phyloP scores from a whole-genome alignment of 2,797 vertebrate genomes.

The Chrosomus eos region DNA sequence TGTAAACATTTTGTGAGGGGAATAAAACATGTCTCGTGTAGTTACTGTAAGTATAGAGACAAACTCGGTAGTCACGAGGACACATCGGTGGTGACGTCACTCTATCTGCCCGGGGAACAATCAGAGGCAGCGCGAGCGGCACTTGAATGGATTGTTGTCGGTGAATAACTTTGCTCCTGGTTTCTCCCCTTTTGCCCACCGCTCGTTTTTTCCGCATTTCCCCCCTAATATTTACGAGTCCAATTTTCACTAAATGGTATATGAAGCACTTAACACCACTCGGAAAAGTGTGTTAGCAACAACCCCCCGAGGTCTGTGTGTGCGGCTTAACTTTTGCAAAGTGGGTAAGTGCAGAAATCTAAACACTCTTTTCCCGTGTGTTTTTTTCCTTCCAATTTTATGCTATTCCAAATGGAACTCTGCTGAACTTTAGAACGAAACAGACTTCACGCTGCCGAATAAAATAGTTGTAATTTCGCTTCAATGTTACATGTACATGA shows the following conservation, averaged over 20 bases:
- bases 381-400: background rate
- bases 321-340: constrained; percentile 54
- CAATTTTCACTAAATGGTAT: background rate
- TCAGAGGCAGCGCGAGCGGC: constrained; percentile 48
- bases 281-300: constrained; percentile 48
- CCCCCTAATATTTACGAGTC: background rate
- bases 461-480: background rate
- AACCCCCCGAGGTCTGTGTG: constrained; percentile 48
- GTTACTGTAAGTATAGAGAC: background rate
- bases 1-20: background rate
- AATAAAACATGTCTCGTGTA: background rate
- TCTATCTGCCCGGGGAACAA: constrained; percentile 48
- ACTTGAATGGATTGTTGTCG: constrained; percentile 58
- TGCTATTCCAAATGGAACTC: background rate
- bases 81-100: constrained; percentile 52
- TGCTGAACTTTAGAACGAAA: too few relatives aligned
- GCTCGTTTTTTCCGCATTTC: background rate
- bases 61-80: constrained; percentile 48
- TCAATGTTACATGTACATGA: background rate
- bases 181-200: constrained; percentile 1
- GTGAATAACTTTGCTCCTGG: constrained; percentile 42
- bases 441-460: constrained; percentile 6
- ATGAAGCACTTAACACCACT: constrained; percentile 24
- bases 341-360: constrained; percentile 58
- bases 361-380: constrained; percentile 35